These are phyloP conservation scores for Cheilosia variabilis DNA, from an alignment of 2,888 invertebrate genomes.

Conservation along the genomic window DNA sequence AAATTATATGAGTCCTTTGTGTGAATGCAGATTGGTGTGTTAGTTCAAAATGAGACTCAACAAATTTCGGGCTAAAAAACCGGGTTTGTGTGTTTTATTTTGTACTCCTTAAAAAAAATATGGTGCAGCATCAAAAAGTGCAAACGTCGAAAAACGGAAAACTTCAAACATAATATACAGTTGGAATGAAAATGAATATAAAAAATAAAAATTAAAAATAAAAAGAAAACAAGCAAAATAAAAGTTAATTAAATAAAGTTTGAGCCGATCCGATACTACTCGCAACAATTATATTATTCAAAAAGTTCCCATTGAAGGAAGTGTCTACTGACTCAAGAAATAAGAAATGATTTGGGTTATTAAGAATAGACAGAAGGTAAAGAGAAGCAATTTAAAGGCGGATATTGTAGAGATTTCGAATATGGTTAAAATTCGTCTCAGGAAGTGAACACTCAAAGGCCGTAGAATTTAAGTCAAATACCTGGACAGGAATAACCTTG, in stretches of 20 bases:
- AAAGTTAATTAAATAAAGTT: conserved; percentile 50
- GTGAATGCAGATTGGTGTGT: conserved; percentile 6
- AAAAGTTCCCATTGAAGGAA: too few relatives aligned
- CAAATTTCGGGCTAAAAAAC: conserved; percentile 41
- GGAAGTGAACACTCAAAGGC: too few relatives aligned
- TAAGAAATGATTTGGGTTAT: too few relatives aligned
- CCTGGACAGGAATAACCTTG: too few relatives aligned
- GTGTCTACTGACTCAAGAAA: too few relatives aligned
- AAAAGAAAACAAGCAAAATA: conserved; percentile 36
- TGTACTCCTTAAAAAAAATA: background rate
- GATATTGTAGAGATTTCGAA: too few relatives aligned
- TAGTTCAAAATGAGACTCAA: conserved; percentile 23
- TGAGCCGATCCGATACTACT: background rate
- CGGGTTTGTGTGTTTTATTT: conserved; percentile 11
- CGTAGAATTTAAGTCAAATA: too few relatives aligned
- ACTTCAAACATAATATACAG: conserved; percentile 19
- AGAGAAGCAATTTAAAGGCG: too few relatives aligned
- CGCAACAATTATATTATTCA: too few relatives aligned
- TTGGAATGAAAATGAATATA: conserved; percentile 21
- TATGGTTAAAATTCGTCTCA: too few relatives aligned
- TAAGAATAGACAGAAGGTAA: too few relatives aligned
- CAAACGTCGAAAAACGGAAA: conserved; percentile 11
- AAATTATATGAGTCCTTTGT: conserved; percentile 7
- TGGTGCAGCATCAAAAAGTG: conserved; percentile 29
- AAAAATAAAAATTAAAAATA: background rate